phyloP scores from a whole-genome alignment of 1,140 invertebrate species.

The Zaprionus camerounensis region DNA sequence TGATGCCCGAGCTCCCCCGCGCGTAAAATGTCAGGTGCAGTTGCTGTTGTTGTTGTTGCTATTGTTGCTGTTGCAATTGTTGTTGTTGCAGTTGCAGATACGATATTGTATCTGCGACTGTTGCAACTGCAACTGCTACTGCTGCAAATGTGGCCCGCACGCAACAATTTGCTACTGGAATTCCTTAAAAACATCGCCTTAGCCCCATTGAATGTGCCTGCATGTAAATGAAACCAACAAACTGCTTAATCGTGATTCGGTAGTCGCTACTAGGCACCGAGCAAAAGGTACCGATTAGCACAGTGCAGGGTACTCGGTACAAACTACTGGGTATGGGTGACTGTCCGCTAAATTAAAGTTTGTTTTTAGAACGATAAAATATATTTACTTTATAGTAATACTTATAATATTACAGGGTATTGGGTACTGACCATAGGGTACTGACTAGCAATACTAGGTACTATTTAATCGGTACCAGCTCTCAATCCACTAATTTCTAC shows the following conservation, averaged over 20 bases:
- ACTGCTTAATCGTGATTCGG: constrained; percentile 79
- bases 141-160: constrained; percentile 75
- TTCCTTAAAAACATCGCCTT: constrained; percentile 53
- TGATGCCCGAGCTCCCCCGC: constrained; percentile 74
- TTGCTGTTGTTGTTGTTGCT: constrained; percentile 36
- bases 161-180: constrained; percentile 83
- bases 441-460: background rate
- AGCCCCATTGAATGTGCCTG: constrained; percentile 48
- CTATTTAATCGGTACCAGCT: too few relatives aligned
- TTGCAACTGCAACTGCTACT: constrained; percentile 37
- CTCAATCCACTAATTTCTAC: too few relatives aligned
- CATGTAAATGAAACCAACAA: constrained; percentile 69
- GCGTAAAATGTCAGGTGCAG: constrained; percentile 65
- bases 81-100: constrained; percentile 31
- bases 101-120: constrained; percentile 60
- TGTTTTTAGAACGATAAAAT: too few relatives aligned
- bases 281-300: background rate
- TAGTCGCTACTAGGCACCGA: constrained; percentile 25
- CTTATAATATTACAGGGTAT: too few relatives aligned
- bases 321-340: background rate
- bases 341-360: too few relatives aligned
- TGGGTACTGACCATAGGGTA: background rate
- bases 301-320: background rate
- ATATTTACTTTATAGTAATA: too few relatives aligned
- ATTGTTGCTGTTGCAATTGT: constrained; percentile 12